These are phyloP conservation scores for Saturnia pavonia DNA, from an alignment of 2,888 invertebrate genomes.

Conservation along the genomic window DNA sequence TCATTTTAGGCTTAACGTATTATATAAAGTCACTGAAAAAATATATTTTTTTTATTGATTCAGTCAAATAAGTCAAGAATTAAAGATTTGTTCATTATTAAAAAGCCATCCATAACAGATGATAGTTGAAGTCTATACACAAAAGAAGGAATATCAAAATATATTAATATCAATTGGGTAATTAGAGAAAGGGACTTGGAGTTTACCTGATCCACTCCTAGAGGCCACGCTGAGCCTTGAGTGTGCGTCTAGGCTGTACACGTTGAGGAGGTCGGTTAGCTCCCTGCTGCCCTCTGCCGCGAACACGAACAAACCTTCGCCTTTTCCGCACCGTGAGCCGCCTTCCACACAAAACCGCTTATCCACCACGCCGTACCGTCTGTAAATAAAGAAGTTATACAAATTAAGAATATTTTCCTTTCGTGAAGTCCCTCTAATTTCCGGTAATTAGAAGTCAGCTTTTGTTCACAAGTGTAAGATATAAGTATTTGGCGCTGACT, in stretches of 20 bases:
- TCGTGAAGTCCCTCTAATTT: neutral
- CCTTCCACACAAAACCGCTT: conserved; percentile 95
- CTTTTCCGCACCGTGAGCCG: conserved; percentile 92
- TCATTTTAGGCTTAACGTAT: too few relatives aligned
- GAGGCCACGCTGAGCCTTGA: conserved; percentile 70
- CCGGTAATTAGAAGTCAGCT: too few relatives aligned
- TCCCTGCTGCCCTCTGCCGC: conserved; percentile 90
- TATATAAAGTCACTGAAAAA: too few relatives aligned
- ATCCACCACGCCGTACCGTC: conserved; percentile 93
- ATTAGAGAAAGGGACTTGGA: neutral
- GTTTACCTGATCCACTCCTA: conserved; percentile 69
- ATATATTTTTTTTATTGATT: too few relatives aligned
- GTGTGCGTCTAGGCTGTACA: conserved; percentile 83
- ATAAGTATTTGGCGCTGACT: neutral
- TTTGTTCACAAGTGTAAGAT: neutral
- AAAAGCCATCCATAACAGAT: too few relatives aligned
- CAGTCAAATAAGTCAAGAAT: too few relatives aligned
- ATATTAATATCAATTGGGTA: too few relatives aligned
- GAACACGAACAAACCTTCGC: conserved; percentile 90
- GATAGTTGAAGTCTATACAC: too few relatives aligned
- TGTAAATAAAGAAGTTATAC: conserved; percentile 42
- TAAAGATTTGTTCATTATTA: too few relatives aligned
- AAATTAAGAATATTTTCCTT: neutral
- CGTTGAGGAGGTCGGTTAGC: conserved; percentile 86
- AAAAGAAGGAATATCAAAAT: too few relatives aligned